A percentile compares a stretch with the other conserved stretches of the same genome.
Conservation (phyloP, 2,888 invertebrate genomes). For the Odontocerum albicorne region DNA sequence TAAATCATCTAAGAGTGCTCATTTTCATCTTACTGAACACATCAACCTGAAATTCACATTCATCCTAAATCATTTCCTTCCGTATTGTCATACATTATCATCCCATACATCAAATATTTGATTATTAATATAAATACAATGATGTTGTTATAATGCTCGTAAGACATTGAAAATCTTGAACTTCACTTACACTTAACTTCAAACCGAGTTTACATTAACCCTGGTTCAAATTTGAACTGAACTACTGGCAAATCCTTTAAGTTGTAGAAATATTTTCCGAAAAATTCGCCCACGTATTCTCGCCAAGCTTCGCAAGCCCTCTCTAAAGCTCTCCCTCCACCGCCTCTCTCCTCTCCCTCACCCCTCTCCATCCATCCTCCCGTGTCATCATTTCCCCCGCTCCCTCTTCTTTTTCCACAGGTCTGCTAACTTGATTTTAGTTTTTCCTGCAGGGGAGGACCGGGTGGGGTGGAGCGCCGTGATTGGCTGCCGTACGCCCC, state of each 20-base stretch:
- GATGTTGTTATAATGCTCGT: no score
- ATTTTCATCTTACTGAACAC: no score
- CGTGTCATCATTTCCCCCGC: conserved; percentile 8
- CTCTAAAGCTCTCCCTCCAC: conserved; percentile 13
- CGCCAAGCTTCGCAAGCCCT: conserved; percentile 3
- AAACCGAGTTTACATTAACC: no score
- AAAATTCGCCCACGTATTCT: conserved; percentile 19
- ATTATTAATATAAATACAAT: no score
- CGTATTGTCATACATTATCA: no score
- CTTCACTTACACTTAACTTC: no score
- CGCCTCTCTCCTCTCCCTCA: background rate
- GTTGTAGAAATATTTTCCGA: conserved; percentile 21
- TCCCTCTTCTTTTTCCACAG: conserved; percentile 19
- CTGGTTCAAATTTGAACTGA: no score
- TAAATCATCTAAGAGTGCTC: no score
- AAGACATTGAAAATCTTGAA: no score
- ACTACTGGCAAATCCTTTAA: background rate
- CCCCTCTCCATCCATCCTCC: background rate
- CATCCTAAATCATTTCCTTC: no score
- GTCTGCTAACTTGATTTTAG: conserved; percentile 36
- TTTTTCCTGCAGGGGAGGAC: conserved; percentile 28
- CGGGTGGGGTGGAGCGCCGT: conserved; percentile 23
- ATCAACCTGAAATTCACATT: no score
- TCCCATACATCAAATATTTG: no score
- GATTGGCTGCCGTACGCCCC: conserved; percentile 31